Percentiles rank a stretch among this genome's conserved stretches.
Evolutionary conservation across 2,797 vertebrate genomes (phyloP).

Genomic region (Peromyscus eremicus): DNA sequence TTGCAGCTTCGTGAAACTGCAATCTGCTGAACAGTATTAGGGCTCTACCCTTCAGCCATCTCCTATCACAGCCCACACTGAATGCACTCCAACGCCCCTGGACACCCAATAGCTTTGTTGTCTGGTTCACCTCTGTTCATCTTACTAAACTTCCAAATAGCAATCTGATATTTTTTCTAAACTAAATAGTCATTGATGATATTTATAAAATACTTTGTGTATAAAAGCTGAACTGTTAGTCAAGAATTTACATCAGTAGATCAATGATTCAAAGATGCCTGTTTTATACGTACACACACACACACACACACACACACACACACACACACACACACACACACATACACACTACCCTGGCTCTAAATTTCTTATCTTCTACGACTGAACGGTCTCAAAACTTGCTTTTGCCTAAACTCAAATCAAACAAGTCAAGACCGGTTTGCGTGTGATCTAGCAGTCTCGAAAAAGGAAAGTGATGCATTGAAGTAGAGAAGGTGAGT

Average conservation of each 20-base stretch:
- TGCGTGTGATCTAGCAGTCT: background rate
- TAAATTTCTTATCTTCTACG: constrained; percentile 21
- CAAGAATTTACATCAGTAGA: background rate
- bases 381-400: constrained; percentile 42
- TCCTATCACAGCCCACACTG: background rate
- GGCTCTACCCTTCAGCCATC: background rate
- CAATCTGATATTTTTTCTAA: constrained; percentile 26
- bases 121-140: background rate
- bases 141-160: background rate
- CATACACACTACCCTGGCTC: background rate
- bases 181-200: background rate
- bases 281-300: constrained; percentile 23
- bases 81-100: background rate
- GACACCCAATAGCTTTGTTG: background rate
- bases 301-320: background rate
- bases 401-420: constrained; percentile 37
- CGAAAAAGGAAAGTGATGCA: constrained; percentile 63
- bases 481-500: constrained; percentile 84
- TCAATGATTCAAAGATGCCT: constrained; percentile 34
- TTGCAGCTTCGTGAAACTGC: constrained; percentile 40
- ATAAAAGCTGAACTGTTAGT: constrained; percentile 14
- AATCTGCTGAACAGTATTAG: constrained; percentile 24
- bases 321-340: background rate
- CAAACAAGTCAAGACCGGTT: constrained; percentile 47
- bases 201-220: constrained; percentile 3